A percentile compares a stretch with the other conserved stretches of the same genome.
phyloP scores from a whole-genome alignment of 35 echinoderm and acorn worm species.

The Anneissia japonica region DNA sequence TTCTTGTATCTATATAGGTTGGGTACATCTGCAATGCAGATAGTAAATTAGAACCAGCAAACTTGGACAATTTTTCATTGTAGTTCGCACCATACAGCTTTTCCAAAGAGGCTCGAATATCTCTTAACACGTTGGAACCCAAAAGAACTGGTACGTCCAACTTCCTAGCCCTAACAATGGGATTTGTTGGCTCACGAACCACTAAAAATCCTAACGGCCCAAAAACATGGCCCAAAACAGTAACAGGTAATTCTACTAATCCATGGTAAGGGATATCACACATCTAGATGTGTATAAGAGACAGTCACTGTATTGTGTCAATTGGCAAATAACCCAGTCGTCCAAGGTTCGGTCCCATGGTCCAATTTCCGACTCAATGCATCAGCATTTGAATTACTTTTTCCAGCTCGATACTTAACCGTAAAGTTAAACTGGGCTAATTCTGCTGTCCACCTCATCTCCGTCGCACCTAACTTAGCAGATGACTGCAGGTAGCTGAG shows the following conservation, averaged over 20 bases:
- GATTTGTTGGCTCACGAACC: not conserved
- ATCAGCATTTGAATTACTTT: constrained; percentile 52
- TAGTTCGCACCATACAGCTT: too few species aligned
- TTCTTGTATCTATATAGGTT: too few species aligned
- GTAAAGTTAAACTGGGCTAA: constrained; percentile 57
- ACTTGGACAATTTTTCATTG: too few species aligned
- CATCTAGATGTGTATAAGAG: too few species aligned
- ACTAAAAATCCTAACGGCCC: not conserved
- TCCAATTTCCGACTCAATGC: constrained; percentile 38
- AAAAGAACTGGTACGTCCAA: too few species aligned
- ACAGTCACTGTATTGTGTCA: too few species aligned
- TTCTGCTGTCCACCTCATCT: constrained; percentile 62
- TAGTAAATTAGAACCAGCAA: too few species aligned
- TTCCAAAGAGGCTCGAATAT: too few species aligned
- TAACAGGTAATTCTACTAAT: not conserved
- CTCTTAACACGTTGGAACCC: too few species aligned
- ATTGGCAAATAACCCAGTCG: not conserved
- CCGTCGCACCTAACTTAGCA: constrained; percentile 54
- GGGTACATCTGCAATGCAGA: too few species aligned
- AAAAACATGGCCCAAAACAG: not conserved
- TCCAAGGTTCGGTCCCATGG: constrained; percentile 4
- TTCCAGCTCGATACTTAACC: constrained; percentile 47
- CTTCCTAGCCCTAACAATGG: too few species aligned
- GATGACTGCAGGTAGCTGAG: constrained; percentile 55
- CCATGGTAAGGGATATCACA: not conserved